Conservation (phyloP, 2,113 vertebrate genomes). For the Oxyura jamaicensis region DNA sequence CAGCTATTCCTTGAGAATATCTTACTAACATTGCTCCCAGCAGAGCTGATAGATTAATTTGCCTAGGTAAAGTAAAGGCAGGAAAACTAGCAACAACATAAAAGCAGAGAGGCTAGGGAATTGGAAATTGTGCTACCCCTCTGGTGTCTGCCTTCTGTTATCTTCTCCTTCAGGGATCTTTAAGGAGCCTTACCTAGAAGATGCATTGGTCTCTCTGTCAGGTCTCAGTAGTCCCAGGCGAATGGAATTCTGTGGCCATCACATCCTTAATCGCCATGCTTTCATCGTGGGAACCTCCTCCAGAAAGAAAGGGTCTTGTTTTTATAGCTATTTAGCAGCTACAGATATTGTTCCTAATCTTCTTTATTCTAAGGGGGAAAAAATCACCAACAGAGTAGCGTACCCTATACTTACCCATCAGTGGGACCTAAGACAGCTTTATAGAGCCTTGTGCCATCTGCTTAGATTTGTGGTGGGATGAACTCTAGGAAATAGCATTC, state of each 20-base stretch:
- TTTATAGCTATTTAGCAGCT: not conserved
- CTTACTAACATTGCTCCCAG: not conserved
- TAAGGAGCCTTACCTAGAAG: not conserved
- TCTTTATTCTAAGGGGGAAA: not conserved
- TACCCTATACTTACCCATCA: not conserved
- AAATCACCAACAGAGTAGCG: not conserved
- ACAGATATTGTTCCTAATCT: not conserved
- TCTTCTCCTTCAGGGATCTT: not conserved
- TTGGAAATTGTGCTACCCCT: not conserved
- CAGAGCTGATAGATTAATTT: not conserved
- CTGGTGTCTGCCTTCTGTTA: not conserved
- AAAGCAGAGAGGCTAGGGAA: not conserved
- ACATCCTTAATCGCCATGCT: too few species aligned
- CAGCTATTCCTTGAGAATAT: not conserved
- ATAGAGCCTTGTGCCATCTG: not conserved
- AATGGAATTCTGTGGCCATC: too few species aligned
- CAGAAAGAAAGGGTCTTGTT: not conserved
- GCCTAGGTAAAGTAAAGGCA: not conserved
- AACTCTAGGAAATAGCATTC: not conserved
- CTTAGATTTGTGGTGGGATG: not conserved
- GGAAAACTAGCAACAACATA: not conserved
- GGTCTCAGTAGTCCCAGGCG: too few species aligned
- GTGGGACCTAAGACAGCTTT: not conserved
- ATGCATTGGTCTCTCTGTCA: too few species aligned
- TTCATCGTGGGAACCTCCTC: not conserved